Base-by-base conservation (phyloP, 1,140 invertebrate genomes). In the Orius insidiosus region DNA sequence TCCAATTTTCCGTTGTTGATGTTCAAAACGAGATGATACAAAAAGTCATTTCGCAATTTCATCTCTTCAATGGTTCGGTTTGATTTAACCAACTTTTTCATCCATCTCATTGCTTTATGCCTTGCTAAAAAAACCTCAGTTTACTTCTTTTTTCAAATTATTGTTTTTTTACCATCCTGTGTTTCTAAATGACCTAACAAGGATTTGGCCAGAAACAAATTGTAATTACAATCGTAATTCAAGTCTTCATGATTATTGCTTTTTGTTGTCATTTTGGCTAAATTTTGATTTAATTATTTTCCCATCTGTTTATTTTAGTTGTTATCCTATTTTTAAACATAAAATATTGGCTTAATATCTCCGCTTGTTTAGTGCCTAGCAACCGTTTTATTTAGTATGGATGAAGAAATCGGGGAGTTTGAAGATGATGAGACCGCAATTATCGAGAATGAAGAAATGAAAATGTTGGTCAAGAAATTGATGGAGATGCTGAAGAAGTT, bases 1-100 rank as follows among this genome's bases (percentile, higher is more conserved):
- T 53, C 52, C 14, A 69, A 50, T 19, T 61, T 54, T 4, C 62
- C 60, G 19, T 56, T 55, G 47, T 68, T 62, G 15, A 68, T 56
- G 54, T 66, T 63, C 5, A 61, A 49, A 0, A 68, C 61, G 31
- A 69, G 54, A 53, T 65, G 63, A 52, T 65, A 64, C 60, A 68
- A 64, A 50, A 68, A 68, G 52, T 68, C 65, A 48, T 69, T 69
- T 14, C 68, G 55, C 13, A 68, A 54, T 52, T 60, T 61, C 60
- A 67, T 67, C 53, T 68, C 67, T 7, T 60, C 54, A 4, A 64
- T 42, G 2, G 58, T 56, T 46, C 60, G 53, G 38, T 63, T 63
- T 42, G 58, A 58, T 1, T 52, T 53, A 16, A 59, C 52, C 32
- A 69, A 45, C 54, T 68, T 68, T 47, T 59, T 58, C 52, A 68